Evolutionary conservation across 2,888 invertebrate species (phyloP).

Genomic region (Iselma pallidipennis): DNA sequence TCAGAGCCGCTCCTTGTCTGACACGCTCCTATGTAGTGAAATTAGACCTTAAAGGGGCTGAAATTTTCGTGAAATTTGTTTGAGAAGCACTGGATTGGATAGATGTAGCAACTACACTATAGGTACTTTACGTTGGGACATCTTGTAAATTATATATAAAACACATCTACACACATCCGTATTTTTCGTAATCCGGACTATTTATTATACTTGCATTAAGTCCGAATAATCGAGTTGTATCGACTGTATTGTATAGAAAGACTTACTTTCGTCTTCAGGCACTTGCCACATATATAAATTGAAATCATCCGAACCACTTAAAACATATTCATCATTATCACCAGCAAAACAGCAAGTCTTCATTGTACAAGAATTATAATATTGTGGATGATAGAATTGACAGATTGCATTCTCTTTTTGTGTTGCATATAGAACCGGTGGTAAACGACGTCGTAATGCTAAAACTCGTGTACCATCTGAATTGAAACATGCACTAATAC

Average conservation of each 20-base stretch:
- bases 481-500: slow-evolving; percentile 94
- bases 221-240: no score
- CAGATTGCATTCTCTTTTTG: slow-evolving; percentile 72
- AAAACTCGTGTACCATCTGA: slow-evolving; percentile 75
- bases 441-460: slow-evolving; percentile 81
- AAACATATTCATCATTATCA: slow-evolving; percentile 81
- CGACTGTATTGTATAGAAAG: no score
- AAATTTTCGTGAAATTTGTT: no score
- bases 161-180: neutral
- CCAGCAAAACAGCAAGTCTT: slow-evolving; percentile 96
- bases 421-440: slow-evolving; percentile 80
- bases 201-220: no score
- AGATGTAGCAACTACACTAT: no score
- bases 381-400: slow-evolving; percentile 89
- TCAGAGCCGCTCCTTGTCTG: no score
- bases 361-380: slow-evolving; percentile 96
- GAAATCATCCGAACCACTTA: slow-evolving; percentile 96
- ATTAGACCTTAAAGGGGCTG: no score
- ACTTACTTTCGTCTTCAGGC: slow-evolving; percentile 63
- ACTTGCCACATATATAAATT: slow-evolving; percentile 94
- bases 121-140: slow-evolving; percentile 2
- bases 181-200: slow-evolving; percentile 1
- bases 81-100: no score
- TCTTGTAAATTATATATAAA: slow-evolving; percentile 39
- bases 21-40: no score